Evolutionary conservation across 2,113 vertebrate species (phyloP), one percentile per base, ranked within the genome.

Genomic region (Oenanthe melanoleuca): DNA sequence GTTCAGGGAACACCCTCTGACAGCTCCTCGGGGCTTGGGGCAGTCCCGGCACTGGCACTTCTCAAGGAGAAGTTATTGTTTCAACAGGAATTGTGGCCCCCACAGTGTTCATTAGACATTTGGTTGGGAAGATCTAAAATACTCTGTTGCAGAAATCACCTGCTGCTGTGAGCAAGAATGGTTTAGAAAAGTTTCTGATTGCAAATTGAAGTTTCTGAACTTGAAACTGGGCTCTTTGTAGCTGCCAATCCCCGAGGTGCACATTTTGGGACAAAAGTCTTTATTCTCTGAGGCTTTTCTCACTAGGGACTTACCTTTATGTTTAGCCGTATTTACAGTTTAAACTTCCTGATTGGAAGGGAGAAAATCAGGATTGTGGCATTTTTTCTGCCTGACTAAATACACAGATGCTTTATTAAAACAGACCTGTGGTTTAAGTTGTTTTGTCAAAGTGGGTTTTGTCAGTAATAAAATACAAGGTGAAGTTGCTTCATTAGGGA

Each of bases 111-210:
- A 45, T 94, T 90, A 93, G 55, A 25, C 22, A 50, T 97, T 84
- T 74, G 45, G 31, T 47, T 90, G 89, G 92, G 86, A 92, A 92
- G 89, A 72, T 93, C 55, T 92, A 64, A 94, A 61, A 75, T 85
- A 53, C 47, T 64, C 23, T 60, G 7, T 53, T 94, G 94, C 24
- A 60, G 67, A 47, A 60, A 25, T 29, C 53, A 29, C 69, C 49
- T 87, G 87, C 85, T 90, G 77, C 86, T 92, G 92, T 80, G 86
- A 83, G 94, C 56, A 86, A 66, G 37, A 50, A 18, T 59, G 73
- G 66, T 89, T 94, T 63, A 69, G 55, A 55, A 67, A 82, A 91
- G 77, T 89, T 95, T 82, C 34, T 37, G 87, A 66, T 92, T 84
- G 65, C 78, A 89, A 45, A 11, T 4, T 86, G 90, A 82, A 56